Percentiles rank a stretch among this genome's conserved stretches.
Conservation (phyloP, 2,888 invertebrate genomes). For the Tridacna crocea region DNA sequence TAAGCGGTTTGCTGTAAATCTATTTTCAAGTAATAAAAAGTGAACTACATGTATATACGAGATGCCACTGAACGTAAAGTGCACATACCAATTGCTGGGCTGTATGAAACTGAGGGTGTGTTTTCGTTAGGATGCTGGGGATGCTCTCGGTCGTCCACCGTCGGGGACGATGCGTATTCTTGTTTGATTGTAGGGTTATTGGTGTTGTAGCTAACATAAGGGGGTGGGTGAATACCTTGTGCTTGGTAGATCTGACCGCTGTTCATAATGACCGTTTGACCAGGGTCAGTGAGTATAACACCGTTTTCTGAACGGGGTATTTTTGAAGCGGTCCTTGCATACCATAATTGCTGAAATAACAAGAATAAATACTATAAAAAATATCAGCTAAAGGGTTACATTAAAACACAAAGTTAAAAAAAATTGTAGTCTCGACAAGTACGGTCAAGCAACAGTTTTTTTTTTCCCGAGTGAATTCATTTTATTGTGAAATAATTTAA, state of each 20-base stretch:
- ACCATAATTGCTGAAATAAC: constrained; percentile 47
- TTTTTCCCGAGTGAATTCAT: too few relatives aligned
- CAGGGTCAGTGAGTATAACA: constrained; percentile 54
- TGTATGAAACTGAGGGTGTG: constrained; percentile 38
- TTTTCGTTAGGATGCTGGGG: constrained; percentile 38
- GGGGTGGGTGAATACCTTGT: constrained; percentile 59
- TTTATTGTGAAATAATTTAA: too few relatives aligned
- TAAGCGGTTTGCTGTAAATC: too few relatives aligned
- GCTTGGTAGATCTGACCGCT: constrained; percentile 61
- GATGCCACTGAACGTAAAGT: background rate
- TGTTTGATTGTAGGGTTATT: constrained; percentile 56
- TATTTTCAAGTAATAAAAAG: too few relatives aligned
- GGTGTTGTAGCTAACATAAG: constrained; percentile 55
- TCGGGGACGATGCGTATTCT: constrained; percentile 60
- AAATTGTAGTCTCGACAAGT: too few relatives aligned
- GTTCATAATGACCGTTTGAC: constrained; percentile 52
- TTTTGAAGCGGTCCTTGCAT: constrained; percentile 46
- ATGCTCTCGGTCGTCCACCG: constrained; percentile 45
- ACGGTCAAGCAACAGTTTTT: too few relatives aligned
- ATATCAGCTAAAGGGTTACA: background rate
- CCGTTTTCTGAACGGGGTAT: constrained; percentile 59
- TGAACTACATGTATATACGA: too few relatives aligned
- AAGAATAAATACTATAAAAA: background rate
- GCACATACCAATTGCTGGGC: constrained; percentile 51
- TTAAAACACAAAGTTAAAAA: too few relatives aligned